A percentile compares a stretch with the other conserved stretches of the same genome.
Conservation (phyloP, 1,140 invertebrate species). For the Nymphalis io region DNA sequence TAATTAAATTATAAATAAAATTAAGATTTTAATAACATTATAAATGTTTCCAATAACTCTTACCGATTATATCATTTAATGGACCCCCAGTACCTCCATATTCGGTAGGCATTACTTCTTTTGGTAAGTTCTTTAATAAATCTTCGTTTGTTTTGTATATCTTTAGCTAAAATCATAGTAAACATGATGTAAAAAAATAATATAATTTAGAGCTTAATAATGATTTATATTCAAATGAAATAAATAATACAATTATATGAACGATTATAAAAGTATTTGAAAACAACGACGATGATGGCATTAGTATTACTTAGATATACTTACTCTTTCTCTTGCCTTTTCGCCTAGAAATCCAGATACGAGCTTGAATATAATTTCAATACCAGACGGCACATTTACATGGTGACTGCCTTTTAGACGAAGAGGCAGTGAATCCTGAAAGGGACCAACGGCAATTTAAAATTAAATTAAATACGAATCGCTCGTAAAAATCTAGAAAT, state of each 20-base stretch:
- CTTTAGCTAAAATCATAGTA: conserved; percentile 50
- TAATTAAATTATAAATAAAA: no score
- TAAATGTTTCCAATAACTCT: no score
- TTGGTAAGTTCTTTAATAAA: conserved; percentile 54
- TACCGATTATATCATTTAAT: conserved; percentile 56
- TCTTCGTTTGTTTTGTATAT: conserved; percentile 64
- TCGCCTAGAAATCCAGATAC: conserved; percentile 60
- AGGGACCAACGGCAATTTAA: conserved; percentile 24
- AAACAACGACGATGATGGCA: background rate
- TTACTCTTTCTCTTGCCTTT: conserved; percentile 67
- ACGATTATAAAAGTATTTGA: no score
- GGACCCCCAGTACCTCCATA: conserved; percentile 61
- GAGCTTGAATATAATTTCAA: conserved; percentile 65
- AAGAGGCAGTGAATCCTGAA: conserved; percentile 70
- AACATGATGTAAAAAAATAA: background rate
- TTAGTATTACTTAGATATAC: conserved; percentile 17
- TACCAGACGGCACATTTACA: conserved; percentile 63
- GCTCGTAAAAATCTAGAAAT: background rate
- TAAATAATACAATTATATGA: background rate
- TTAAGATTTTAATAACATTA: no score
- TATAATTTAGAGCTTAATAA: background rate
- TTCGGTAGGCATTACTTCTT: conserved; percentile 62
- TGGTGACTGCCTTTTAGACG: conserved; percentile 74
- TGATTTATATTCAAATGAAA: background rate
- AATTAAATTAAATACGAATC: background rate